phyloP scores from a whole-genome alignment of 2,888 invertebrate genomes.

The Hyposoter didymator region DNA sequence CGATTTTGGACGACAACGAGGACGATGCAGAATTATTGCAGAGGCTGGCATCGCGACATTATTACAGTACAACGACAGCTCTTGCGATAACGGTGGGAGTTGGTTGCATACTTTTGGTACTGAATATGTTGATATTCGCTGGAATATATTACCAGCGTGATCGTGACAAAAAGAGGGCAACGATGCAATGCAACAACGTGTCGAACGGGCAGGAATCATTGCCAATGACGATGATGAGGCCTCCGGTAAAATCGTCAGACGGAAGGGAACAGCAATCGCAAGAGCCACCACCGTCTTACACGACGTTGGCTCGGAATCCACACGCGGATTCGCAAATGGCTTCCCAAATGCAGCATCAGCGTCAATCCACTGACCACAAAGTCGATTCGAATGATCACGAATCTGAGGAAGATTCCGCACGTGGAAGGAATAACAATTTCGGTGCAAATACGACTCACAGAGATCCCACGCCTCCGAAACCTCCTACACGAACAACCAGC shows the following conservation, averaged over 20 bases:
- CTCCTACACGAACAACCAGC: slow-evolving; percentile 81
- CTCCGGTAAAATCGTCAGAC: slow-evolving; percentile 80
- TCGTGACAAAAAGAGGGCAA: slow-evolving; percentile 84
- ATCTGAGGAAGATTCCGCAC: slow-evolving; percentile 8
- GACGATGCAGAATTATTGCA: slow-evolving; percentile 86
- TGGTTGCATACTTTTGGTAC: slow-evolving; percentile 89
- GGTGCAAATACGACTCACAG: slow-evolving; percentile 70
- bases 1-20: slow-evolving; percentile 83
- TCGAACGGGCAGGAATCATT: slow-evolving; percentile 81
- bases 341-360: slow-evolving; percentile 40
- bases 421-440: slow-evolving; percentile 44
- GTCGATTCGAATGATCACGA: slow-evolving; percentile 46
- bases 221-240: slow-evolving; percentile 82
- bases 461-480: slow-evolving; percentile 79
- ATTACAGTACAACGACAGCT: slow-evolving; percentile 90
- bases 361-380: slow-evolving; percentile 43
- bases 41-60: slow-evolving; percentile 86
- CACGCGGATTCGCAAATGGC: slow-evolving; percentile 66
- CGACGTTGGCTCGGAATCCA: slow-evolving; percentile 83
- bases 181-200: slow-evolving; percentile 76
- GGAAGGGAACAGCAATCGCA: slow-evolving; percentile 79
- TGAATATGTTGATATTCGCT: slow-evolving; percentile 91
- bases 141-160: slow-evolving; percentile 91
- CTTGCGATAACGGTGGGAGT: slow-evolving; percentile 91
- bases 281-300: slow-evolving; percentile 86